Evolutionary conservation across 2,113 vertebrate genomes (phyloP).

Genomic region (Maccullochella peelii): DNA sequence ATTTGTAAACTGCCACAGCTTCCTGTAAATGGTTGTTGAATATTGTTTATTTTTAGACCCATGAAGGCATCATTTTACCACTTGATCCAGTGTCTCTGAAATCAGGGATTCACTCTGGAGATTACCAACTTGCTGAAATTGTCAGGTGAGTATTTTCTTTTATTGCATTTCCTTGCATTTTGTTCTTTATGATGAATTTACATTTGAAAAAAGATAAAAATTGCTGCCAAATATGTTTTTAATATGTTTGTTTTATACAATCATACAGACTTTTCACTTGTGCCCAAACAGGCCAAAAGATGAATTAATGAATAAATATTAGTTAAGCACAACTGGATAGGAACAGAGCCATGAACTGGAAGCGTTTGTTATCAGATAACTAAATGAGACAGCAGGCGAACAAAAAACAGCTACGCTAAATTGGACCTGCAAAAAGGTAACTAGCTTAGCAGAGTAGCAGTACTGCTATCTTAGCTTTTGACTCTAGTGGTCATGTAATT

Average conservation of each 20-base stretch:
- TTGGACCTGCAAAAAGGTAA: no score
- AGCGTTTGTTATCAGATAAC: not conserved
- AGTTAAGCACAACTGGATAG: not conserved
- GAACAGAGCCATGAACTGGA: not conserved
- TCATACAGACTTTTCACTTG: no score
- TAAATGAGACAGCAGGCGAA: no score
- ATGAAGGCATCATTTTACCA: slow-evolving; percentile 68
- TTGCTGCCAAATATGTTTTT: no score
- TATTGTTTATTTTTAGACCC: slow-evolving; percentile 71
- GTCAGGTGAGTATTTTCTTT: slow-evolving; percentile 65
- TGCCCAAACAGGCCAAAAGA: no score
- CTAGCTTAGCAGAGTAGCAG: no score
- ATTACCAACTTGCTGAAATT: slow-evolving; percentile 68
- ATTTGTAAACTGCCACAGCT: not conserved
- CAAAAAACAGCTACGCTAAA: no score
- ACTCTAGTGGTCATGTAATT: no score
- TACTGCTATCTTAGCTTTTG: no score
- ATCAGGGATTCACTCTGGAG: slow-evolving; percentile 62
- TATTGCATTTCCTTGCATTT: not conserved
- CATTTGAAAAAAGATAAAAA: no score
- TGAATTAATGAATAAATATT: no score
- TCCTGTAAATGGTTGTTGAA: not conserved
- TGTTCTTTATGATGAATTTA: not conserved
- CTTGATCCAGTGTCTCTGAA: slow-evolving; percentile 42
- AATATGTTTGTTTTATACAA: no score